Percentiles rank a stretch among this genome's conserved stretches.
Conservation (phyloP, 2,113 vertebrate species). For the Alaudala cheleensis region DNA sequence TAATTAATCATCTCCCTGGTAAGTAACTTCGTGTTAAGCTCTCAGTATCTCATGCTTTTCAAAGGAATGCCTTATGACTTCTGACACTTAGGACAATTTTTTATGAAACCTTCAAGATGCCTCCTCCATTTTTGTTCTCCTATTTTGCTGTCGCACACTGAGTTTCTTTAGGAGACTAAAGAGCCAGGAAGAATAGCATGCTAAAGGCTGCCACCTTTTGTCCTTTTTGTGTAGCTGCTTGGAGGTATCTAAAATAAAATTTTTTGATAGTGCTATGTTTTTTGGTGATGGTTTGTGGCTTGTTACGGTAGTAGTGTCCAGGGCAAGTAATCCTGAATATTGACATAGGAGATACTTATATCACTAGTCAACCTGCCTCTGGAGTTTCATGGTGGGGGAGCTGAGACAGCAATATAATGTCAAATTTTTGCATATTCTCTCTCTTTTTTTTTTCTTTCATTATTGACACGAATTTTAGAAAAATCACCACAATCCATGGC, state of each 20-base stretch:
- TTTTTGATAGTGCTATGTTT: too few species aligned
- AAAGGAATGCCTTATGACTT: background rate
- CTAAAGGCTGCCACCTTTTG: background rate
- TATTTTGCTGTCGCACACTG: background rate
- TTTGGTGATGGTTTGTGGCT: background rate
- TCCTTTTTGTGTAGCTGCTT: background rate
- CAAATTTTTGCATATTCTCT: background rate
- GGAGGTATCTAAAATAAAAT: background rate
- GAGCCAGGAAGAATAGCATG: background rate
- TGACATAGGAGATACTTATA: background rate
- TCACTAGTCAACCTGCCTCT: background rate
- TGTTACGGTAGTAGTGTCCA: background rate
- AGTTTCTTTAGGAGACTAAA: background rate
- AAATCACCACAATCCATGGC: background rate
- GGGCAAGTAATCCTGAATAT: background rate
- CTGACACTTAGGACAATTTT: background rate
- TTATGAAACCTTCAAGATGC: background rate
- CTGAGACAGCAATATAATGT: too few species aligned
- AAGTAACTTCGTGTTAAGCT: background rate
- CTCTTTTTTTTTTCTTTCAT: background rate
- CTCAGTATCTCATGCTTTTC: background rate
- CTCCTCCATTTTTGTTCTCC: background rate
- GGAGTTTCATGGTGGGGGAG: background rate
- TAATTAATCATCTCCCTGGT: background rate
- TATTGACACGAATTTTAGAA: background rate